A percentile compares a stretch with the other conserved stretches of the same genome.
These are phyloP conservation scores for Solea senegalensis DNA, from an alignment of 2,113 vertebrate species.

Conservation along the genomic window DNA sequence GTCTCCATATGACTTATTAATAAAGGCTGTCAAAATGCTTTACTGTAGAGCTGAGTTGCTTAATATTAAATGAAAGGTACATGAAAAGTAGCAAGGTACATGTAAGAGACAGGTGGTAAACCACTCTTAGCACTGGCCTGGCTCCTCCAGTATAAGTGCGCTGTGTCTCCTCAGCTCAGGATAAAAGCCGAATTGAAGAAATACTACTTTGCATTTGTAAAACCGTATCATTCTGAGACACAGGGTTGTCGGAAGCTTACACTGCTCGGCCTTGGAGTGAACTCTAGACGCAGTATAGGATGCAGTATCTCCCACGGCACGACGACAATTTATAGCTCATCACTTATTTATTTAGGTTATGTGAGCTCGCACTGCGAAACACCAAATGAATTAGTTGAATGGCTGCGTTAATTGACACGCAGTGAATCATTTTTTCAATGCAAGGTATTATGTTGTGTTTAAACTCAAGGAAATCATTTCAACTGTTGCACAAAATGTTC, in stretches of 20 bases:
- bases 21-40: slow-evolving; percentile 55
- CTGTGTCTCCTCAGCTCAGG: slow-evolving; percentile 27
- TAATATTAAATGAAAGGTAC: slow-evolving; percentile 77
- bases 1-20: slow-evolving; percentile 65
- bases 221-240: slow-evolving; percentile 15
- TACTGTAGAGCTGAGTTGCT: slow-evolving; percentile 49
- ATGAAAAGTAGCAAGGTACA: slow-evolving; percentile 56
- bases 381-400: not conserved
- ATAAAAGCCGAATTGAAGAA: slow-evolving; percentile 62
- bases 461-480: not conserved
- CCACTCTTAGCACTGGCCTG: slow-evolving; percentile 25
- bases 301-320: not conserved
- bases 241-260: not conserved
- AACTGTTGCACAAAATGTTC: not conserved
- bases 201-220: slow-evolving; percentile 28
- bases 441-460: not conserved
- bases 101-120: slow-evolving; percentile 55
- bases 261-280: slow-evolving; percentile 25
- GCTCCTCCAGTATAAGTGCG: slow-evolving; percentile 40
- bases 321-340: not conserved
- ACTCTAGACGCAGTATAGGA: slow-evolving; percentile 28
- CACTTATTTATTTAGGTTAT: slow-evolving; percentile 12
- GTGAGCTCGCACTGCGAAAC: slow-evolving; percentile 10
- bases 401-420: not conserved
- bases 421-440: not conserved